Evolutionary conservation across 1,140 invertebrate species (phyloP).

Genomic region (Drosophila kanapiae): DNA sequence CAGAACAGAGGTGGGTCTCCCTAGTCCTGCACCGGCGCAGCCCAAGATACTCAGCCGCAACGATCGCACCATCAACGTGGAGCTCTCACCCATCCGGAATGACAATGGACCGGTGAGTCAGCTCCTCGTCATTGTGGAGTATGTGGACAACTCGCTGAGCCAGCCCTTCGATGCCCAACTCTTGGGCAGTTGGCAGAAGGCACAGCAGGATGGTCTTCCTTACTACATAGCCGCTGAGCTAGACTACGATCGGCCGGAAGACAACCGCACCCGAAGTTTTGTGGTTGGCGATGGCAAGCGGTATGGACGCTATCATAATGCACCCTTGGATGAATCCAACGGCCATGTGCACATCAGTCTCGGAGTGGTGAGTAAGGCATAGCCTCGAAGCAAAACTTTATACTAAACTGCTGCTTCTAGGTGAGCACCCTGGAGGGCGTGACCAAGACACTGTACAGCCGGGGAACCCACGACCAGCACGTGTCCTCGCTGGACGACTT

Average conservation of each 20-base stretch:
- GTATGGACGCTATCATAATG: conserved; percentile 93
- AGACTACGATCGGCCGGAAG: conserved; percentile 69
- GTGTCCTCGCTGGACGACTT: conserved; percentile 70
- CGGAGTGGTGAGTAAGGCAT: conserved; percentile 87
- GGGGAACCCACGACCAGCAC: conserved; percentile 85
- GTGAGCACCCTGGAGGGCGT: conserved; percentile 88
- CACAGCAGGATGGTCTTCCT: conserved; percentile 87
- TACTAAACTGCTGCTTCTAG: conserved; percentile 14
- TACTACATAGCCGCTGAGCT: conserved; percentile 94
- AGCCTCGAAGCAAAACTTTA: not conserved
- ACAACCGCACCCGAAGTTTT: conserved; percentile 87
- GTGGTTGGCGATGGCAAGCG: conserved; percentile 91
- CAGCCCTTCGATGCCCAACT: conserved; percentile 86
- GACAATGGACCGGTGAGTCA: conserved; percentile 90
- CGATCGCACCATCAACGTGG: conserved; percentile 87
- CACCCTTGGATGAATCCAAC: conserved; percentile 88
- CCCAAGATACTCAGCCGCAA: conserved; percentile 88
- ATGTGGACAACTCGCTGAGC: conserved; percentile 88
- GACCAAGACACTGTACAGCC: conserved; percentile 89
- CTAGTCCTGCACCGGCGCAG: conserved; percentile 88
- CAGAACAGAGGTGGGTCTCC: conserved; percentile 89
- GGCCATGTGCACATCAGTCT: conserved; percentile 90
- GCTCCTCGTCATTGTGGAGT: conserved; percentile 89
- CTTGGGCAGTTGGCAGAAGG: conserved; percentile 87
- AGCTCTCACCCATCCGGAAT: conserved; percentile 88